phyloP scores from a whole-genome alignment of 2,888 invertebrate species.

The Suillia variegata region DNA sequence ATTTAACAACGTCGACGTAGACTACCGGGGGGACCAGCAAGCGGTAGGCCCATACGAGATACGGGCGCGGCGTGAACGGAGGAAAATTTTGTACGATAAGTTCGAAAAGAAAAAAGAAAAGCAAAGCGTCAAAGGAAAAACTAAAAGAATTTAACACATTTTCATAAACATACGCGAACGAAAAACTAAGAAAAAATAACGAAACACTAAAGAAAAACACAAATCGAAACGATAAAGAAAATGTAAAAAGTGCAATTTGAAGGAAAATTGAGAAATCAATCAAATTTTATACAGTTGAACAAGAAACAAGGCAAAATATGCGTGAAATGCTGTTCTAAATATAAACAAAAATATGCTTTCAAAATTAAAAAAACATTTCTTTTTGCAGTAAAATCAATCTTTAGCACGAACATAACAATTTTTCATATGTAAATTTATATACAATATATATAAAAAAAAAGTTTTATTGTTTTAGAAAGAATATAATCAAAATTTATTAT shows the following conservation, averaged over 20 bases:
- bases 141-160: constrained; percentile 28
- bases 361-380: constrained; percentile 8
- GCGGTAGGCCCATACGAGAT: no score
- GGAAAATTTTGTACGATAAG: no score
- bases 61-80: no score
- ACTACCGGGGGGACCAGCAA: no score
- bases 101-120: constrained; percentile 22
- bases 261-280: constrained; percentile 35
- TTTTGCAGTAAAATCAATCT: constrained; percentile 3
- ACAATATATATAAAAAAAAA: constrained; percentile 8
- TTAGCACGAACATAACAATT: no score
- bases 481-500: no score
- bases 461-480: constrained; percentile 18
- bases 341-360: constrained; percentile 4
- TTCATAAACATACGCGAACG: constrained; percentile 27
- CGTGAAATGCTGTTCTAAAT: constrained; percentile 7
- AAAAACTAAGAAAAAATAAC: constrained; percentile 35
- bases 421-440: background rate
- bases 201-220: constrained; percentile 20
- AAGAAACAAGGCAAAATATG: constrained; percentile 17
- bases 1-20: no score
- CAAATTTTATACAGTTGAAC: constrained; percentile 36
- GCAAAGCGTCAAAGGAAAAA: constrained; percentile 26
- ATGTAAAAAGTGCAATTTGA: constrained; percentile 8
- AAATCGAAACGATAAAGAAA: background rate